A percentile compares a stretch with the other conserved stretches of the same genome.
Conservation (phyloP, 30 jellyfish, hydroid and myxozoan species). For the Rhopilema esculentum region DNA sequence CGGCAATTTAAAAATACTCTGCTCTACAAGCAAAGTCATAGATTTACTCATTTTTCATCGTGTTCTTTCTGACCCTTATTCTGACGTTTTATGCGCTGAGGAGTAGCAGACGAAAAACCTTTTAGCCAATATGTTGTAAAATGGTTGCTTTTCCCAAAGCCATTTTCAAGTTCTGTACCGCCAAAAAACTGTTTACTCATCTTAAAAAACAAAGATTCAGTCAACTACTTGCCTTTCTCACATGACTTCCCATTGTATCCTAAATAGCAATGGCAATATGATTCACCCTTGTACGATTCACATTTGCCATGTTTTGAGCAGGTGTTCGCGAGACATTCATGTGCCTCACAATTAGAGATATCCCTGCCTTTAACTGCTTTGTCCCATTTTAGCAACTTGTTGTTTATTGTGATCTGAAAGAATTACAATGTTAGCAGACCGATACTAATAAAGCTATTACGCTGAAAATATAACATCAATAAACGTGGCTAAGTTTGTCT, state of each 20-base stretch:
- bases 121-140: too few relatives aligned
- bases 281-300: constrained; percentile 65
- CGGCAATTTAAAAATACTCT: too few relatives aligned
- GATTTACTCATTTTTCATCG: too few relatives aligned
- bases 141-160: too few relatives aligned
- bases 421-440: neutral
- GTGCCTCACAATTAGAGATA: constrained; percentile 51
- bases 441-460: neutral
- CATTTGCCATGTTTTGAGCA: constrained; percentile 63
- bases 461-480: neutral
- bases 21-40: too few relatives aligned
- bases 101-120: too few relatives aligned
- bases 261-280: constrained; percentile 75
- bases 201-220: neutral
- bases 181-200: too few relatives aligned
- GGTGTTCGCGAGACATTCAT: constrained; percentile 20
- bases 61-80: too few relatives aligned
- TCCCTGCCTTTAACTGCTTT: constrained; percentile 45
- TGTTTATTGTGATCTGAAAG: constrained; percentile 28
- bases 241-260: constrained; percentile 64
- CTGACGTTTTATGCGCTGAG: too few relatives aligned
- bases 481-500: too few relatives aligned
- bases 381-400: constrained; percentile 32
- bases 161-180: too few relatives aligned
- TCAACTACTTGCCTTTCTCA: constrained; percentile 35